Percentiles rank a stretch among this genome's conserved stretches.
Conservation (phyloP, 2,113 vertebrate genomes). For the Sialia sialis region DNA sequence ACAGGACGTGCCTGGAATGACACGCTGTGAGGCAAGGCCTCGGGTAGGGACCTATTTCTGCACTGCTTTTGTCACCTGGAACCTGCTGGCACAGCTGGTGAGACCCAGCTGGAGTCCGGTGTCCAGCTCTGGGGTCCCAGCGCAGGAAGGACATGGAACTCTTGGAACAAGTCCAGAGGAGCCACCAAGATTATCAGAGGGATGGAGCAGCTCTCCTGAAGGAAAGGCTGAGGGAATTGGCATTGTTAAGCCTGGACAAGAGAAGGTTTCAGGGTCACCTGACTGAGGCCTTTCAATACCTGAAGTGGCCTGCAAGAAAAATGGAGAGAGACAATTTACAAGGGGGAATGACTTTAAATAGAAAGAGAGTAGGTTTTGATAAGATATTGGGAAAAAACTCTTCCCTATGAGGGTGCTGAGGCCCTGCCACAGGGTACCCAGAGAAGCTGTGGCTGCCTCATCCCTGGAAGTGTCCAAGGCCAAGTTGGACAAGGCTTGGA, state of each 20-base stretch:
- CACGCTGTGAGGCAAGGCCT: not conserved
- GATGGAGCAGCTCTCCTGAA: not conserved
- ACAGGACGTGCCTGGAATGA: not conserved
- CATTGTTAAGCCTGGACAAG: not conserved
- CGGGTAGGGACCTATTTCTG: not conserved
- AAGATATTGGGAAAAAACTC: not conserved
- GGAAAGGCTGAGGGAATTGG: not conserved
- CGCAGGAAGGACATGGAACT: not conserved
- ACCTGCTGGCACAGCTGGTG: not conserved
- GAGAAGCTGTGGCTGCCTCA: not conserved
- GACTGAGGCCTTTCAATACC: not conserved
- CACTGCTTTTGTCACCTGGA: not conserved
- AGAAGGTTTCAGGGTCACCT: not conserved
- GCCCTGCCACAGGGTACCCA: not conserved
- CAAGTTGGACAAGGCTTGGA: rapidly evolving
- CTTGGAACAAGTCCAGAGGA: not conserved
- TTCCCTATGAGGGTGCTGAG: rapidly evolving
- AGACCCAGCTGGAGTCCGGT: not conserved
- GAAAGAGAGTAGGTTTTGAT: not conserved
- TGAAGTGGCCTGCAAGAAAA: not conserved
- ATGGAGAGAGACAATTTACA: too few relatives aligned
- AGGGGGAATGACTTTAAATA: not conserved
- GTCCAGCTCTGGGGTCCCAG: not conserved
- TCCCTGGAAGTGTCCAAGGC: not conserved
- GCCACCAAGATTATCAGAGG: not conserved